Conservation (phyloP, 2,113 vertebrate genomes). For the Microtus pennsylvanicus region DNA sequence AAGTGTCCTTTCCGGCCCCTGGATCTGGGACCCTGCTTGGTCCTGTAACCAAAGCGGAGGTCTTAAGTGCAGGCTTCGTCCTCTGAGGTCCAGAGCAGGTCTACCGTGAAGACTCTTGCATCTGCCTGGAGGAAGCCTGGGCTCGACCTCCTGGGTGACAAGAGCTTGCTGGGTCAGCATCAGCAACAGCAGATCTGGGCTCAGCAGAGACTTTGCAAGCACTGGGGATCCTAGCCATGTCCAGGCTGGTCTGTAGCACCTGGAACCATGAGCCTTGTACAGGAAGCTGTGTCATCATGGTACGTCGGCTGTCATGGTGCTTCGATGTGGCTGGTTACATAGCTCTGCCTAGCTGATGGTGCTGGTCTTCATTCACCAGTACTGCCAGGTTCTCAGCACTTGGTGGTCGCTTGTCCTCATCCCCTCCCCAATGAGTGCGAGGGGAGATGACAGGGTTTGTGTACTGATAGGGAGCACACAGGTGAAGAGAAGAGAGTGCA, state of each 20-base stretch:
- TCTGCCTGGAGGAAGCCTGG: not conserved
- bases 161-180: no score
- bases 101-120: no score
- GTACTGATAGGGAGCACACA: no score
- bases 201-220: not conserved
- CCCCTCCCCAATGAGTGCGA: no score
- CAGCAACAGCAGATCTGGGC: not conserved
- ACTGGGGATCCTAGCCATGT: not conserved
- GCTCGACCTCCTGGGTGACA: not conserved
- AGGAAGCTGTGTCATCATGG: not conserved
- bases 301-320: fast-evolving
- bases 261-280: not conserved
- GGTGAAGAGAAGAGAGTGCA: no score
- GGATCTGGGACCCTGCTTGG: not conserved
- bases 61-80: not conserved
- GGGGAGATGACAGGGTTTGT: not conserved
- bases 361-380: not conserved
- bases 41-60: fast-evolving
- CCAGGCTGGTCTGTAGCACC: not conserved
- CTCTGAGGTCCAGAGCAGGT: no score
- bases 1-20: not conserved
- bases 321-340: not conserved
- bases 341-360: fast-evolving
- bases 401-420: not conserved
- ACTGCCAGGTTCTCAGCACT: not conserved